Evolutionary conservation across 2,113 vertebrate genomes (phyloP).

Genomic region (Heterotis niloticus): DNA sequence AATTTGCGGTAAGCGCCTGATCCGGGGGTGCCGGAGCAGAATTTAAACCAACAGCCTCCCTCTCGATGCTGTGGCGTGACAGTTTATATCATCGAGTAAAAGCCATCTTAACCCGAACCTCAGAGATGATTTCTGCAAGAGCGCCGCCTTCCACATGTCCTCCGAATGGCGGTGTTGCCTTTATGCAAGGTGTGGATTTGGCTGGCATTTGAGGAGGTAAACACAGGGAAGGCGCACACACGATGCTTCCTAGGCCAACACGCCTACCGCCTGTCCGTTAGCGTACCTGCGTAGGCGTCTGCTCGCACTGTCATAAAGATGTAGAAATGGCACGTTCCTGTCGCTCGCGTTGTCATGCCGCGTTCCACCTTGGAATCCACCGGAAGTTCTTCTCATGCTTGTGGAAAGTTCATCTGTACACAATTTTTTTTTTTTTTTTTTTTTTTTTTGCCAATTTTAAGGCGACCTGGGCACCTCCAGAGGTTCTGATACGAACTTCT

Average conservation of each 20-base stretch:
- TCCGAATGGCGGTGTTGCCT: too few relatives aligned
- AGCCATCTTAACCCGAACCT: too few relatives aligned
- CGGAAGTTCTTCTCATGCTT: neutral
- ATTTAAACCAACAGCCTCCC: too few relatives aligned
- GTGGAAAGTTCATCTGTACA: neutral
- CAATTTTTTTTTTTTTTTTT: too few relatives aligned
- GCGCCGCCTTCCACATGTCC: too few relatives aligned
- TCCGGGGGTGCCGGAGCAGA: too few relatives aligned
- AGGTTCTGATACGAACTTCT: neutral
- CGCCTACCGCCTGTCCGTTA: neutral
- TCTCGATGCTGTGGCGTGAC: too few relatives aligned
- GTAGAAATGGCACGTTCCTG: conserved; percentile 1
- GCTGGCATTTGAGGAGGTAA: neutral
- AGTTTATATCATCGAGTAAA: too few relatives aligned
- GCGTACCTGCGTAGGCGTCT: neutral
- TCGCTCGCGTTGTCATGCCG: neutral
- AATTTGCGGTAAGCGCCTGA: too few relatives aligned
- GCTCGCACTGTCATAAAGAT: neutral
- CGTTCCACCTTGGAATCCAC: neutral
- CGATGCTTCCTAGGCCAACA: neutral
- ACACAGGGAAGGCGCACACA: neutral
- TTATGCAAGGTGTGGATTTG: neutral
- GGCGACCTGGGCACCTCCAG: neutral
- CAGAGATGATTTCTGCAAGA: too few relatives aligned
- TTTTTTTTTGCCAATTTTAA: neutral